phyloP scores from a whole-genome alignment of 2,888 invertebrate species.

The Polydesmus complanatus region DNA sequence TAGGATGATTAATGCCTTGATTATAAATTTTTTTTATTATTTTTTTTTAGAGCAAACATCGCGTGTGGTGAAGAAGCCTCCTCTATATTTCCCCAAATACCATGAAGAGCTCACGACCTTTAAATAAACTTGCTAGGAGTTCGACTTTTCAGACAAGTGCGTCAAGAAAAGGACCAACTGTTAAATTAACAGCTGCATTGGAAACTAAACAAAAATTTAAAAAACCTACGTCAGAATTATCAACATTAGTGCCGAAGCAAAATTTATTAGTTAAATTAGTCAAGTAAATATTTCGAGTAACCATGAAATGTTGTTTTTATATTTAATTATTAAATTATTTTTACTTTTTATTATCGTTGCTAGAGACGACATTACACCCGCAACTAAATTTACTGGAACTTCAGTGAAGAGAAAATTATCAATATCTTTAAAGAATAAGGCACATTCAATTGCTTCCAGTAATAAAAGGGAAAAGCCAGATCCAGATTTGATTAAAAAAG shows the following conservation, averaged over 20 bases:
- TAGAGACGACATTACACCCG: not conserved
- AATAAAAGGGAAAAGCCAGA: conserved; percentile 33
- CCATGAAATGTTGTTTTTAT: no score
- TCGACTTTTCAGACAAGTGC: not conserved
- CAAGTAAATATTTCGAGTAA: no score
- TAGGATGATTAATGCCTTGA: no score
- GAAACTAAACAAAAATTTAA: no score
- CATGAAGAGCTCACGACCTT: not conserved
- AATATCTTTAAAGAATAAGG: not conserved
- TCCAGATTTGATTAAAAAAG: conserved; percentile 22
- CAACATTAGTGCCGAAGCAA: no score
- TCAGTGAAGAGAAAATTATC: not conserved
- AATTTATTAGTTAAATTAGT: no score
- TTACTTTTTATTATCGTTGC: not conserved
- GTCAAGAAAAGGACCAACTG: not conserved
- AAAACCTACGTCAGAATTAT: no score
- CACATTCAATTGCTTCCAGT: not conserved
- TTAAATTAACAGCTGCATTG: no score
- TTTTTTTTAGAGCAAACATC: no score
- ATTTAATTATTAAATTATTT: no score
- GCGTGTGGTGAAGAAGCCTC: not conserved
- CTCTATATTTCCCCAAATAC: not conserved
- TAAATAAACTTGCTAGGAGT: not conserved
- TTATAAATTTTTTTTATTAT: no score
- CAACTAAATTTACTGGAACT: not conserved